Evolutionary conservation across 2,888 invertebrate genomes (phyloP), one percentile per base, ranked within the genome.

Genomic region (Rhaphigaster nebulosa): DNA sequence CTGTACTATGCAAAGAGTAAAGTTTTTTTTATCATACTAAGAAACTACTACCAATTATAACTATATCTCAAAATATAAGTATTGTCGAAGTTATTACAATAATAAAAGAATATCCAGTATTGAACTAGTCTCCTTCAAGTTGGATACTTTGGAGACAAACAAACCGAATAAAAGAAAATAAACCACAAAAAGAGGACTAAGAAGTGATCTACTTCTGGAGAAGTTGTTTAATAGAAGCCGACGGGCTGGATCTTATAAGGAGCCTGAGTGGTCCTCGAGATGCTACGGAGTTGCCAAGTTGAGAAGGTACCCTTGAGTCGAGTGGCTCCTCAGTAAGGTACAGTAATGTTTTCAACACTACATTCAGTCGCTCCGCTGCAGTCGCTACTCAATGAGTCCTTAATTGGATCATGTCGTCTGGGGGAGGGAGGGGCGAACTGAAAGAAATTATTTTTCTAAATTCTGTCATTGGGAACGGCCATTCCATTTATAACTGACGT

Each of bases 241-340:
- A n/a, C 45, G 26, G 45, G 41, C n/a, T 84, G 45, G 45, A 45
- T 84, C 84, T 84, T 84, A 84, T 84, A 84, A 84, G 84, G 45
- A 45, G 84, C 45, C 80, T 84, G n/a, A 84, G 84, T 84, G 84
- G 84, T 50, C 26, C 84, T 84, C 18, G 45, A 84, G n/a, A 45
- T 45, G 84, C 84, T 84, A 84, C 45, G 41, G 84, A 84, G 84
- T 84, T 84, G 84, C 84, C 45, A 50, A 84, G 45, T 50, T n/a
- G 84, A 84, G 84, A 84, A 84, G 84, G 45, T 84, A n/a, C 84
- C n/a, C 84, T 84, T n/a, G 38, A 84, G n/a, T 50, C 45, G n/a
- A 84, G 84, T 80, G 45, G 18, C n/a, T 45, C 84, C 84, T 34
- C 84, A 10, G 13, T 45, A 23, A 80, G 45, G 6, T 26, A 84